Evolutionary conservation across 2,888 invertebrate genomes (phyloP).

Genomic region (Syrphus vitripennis): DNA sequence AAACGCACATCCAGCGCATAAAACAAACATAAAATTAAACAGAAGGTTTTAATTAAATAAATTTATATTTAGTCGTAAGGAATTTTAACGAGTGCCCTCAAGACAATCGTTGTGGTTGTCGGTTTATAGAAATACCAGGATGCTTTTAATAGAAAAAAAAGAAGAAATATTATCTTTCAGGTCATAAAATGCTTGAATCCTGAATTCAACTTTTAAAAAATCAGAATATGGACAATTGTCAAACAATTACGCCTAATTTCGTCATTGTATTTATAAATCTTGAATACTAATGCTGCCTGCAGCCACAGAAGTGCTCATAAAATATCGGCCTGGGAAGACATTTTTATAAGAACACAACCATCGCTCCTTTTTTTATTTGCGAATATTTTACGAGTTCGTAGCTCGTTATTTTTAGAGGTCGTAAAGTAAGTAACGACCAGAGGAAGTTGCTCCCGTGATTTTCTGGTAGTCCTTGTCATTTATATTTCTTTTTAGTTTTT

Average conservation of each 20-base stretch:
- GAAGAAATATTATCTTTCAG: slow-evolving; percentile 41
- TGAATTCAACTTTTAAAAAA: slow-evolving; percentile 29
- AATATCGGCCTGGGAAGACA: slow-evolving; percentile 23
- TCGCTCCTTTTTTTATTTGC: slow-evolving; percentile 2
- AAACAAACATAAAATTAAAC: slow-evolving; percentile 11
- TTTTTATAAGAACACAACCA: slow-evolving; percentile 1
- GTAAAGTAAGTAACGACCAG: slow-evolving; percentile 73
- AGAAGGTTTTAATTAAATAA: slow-evolving; percentile 43
- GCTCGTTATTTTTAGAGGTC: slow-evolving; percentile 74
- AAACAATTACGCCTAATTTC: slow-evolving; percentile 57
- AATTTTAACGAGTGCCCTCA: slow-evolving; percentile 40
- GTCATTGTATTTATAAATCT: slow-evolving; percentile 21
- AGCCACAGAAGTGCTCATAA: slow-evolving; percentile 45
- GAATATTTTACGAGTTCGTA: slow-evolving; percentile 72
- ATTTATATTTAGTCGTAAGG: slow-evolving; percentile 31
- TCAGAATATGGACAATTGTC: slow-evolving; percentile 45
- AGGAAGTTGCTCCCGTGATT: slow-evolving; percentile 65
- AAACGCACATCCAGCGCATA: not conserved
- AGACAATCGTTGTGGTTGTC: not conserved
- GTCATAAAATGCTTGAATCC: slow-evolving; percentile 15
- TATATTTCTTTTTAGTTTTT: not conserved
- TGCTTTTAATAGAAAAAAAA: not conserved
- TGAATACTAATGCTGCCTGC: not conserved
- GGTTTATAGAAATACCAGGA: not conserved
- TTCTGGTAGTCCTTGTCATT: slow-evolving; percentile 37